phyloP scores from a whole-genome alignment of 1,140 invertebrate genomes.

The Adoxophyes honmai region DNA sequence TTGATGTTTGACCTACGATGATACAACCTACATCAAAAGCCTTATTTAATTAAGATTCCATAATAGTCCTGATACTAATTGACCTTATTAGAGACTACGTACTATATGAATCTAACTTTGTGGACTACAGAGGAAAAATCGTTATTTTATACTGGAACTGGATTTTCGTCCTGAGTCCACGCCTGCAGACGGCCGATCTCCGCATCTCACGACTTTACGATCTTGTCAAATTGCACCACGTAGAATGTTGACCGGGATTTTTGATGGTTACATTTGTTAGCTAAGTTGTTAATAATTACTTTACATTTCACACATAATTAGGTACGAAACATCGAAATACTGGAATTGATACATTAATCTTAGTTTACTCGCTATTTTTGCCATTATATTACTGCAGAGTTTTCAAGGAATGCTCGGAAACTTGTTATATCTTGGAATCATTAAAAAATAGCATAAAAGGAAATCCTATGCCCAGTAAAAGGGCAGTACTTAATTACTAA shows the following conservation, averaged over 20 bases:
- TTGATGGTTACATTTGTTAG: too few relatives aligned
- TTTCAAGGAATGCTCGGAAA: constrained; percentile 18
- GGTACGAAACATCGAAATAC: constrained; percentile 8
- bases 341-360: constrained; percentile 10
- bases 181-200: too few relatives aligned
- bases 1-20: constrained; percentile 2
- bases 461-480: constrained; percentile 30
- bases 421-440: background rate
- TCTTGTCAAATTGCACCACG: too few relatives aligned
- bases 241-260: too few relatives aligned
- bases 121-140: background rate
- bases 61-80: constrained; percentile 10
- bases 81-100: constrained; percentile 7
- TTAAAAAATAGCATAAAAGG: constrained; percentile 18
- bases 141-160: too few relatives aligned
- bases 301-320: constrained; percentile 4
- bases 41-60: constrained; percentile 15
- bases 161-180: too few relatives aligned
- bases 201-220: too few relatives aligned
- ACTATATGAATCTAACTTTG: constrained; percentile 4
- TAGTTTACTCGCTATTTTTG: constrained; percentile 5
- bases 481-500: constrained; percentile 35
- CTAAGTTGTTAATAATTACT: background rate
- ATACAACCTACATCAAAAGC: constrained; percentile 14
- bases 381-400: background rate